A percentile compares a stretch with the other conserved stretches of the same genome.
Conservation (phyloP, 2,888 invertebrate species). For the Oxystoma pomonae region DNA sequence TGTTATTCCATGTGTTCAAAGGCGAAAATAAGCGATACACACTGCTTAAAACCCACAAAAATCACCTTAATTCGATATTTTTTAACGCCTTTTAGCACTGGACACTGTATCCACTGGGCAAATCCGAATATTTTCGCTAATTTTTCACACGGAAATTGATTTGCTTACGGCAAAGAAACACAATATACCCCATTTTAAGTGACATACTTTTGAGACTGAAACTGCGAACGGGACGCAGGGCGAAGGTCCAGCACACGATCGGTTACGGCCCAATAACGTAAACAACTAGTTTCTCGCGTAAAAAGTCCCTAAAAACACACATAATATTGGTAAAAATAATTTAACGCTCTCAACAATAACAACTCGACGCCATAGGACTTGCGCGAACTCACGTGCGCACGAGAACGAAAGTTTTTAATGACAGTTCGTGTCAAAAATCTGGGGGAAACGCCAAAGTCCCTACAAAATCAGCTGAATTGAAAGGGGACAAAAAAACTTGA, state of each 20-base stretch:
- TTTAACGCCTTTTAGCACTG: conserved; percentile 20
- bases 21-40: conserved; percentile 36
- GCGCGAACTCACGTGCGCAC: conserved; percentile 59
- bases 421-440: conserved; percentile 16
- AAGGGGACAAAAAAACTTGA: conserved; percentile 65
- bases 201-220: conserved; percentile 65
- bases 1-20: conserved; percentile 50
- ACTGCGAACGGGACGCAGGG: conserved; percentile 42
- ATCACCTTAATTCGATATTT: conserved; percentile 13
- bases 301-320: conserved; percentile 62
- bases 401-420: conserved; percentile 30
- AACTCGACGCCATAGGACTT: conserved; percentile 99
- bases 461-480: conserved; percentile 34
- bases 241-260: conserved; percentile 33
- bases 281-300: conserved; percentile 52
- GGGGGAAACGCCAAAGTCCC: conserved; percentile 13
- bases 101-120: conserved; percentile 21
- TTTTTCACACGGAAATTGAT: conserved; percentile 44
- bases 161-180: conserved; percentile 49
- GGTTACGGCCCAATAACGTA: conserved; percentile 34
- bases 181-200: conserved; percentile 68
- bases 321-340: conserved; percentile 67
- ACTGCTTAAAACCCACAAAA: conserved; percentile 5
- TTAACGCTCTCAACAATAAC: conserved; percentile 96
- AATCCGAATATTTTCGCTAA: conserved; percentile 32